These are phyloP conservation scores for Lasaia peninsularis DNA, from an alignment of 1,140 invertebrate species.

Conservation along the genomic window DNA sequence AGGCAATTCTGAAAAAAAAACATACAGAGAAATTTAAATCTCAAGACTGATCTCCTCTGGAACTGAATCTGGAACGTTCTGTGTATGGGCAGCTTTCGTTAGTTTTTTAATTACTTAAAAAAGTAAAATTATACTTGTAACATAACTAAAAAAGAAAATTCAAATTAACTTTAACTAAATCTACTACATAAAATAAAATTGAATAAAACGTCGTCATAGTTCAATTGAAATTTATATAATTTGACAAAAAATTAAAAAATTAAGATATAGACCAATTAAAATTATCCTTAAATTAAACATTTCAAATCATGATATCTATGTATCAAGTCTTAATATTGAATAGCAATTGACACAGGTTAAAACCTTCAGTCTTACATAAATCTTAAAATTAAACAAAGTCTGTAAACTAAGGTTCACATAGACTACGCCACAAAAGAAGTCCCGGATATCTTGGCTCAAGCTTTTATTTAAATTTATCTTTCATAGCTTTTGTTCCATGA, in stretches of 20 bases:
- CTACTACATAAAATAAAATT: neutral
- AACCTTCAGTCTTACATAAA: constrained; percentile 24
- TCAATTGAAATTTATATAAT: too few relatives aligned
- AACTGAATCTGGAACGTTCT: neutral
- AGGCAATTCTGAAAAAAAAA: too few relatives aligned
- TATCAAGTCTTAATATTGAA: constrained; percentile 7
- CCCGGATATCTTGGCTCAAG: too few relatives aligned
- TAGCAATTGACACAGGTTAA: constrained; percentile 18
- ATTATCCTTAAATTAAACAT: neutral
- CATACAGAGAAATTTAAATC: too few relatives aligned
- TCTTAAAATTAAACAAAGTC: constrained; percentile 6
- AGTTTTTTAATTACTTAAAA: neutral
- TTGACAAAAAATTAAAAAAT: neutral
- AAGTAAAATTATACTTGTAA: neutral
- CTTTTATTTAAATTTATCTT: too few relatives aligned
- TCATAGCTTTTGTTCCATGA: too few relatives aligned
- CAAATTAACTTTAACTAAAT: neutral
- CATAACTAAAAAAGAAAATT: neutral
- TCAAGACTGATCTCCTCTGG: neutral
- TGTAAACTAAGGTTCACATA: constrained; percentile 17
- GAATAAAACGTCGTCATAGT: too few relatives aligned
- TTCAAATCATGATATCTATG: constrained; percentile 8
- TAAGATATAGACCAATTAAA: neutral
- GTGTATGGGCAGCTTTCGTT: neutral
- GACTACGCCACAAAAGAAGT: too few relatives aligned